Percentiles rank a stretch among this genome's conserved stretches.
Evolutionary conservation across 2,797 vertebrate genomes (phyloP).

Genomic region (Anabas testudineus): DNA sequence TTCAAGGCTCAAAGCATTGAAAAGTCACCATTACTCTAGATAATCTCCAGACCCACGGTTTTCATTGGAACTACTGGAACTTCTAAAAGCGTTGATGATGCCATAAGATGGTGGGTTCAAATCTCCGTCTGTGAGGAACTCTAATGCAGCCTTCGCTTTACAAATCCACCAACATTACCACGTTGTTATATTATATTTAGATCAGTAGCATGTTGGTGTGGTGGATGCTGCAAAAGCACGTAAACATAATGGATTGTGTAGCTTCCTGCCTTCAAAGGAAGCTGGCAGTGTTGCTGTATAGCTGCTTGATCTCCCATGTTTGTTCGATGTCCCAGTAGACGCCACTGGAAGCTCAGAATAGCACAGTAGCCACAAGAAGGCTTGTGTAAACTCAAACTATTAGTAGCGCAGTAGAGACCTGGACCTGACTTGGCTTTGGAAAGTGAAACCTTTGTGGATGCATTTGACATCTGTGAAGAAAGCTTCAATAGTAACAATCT

Average conservation of each 20-base stretch:
- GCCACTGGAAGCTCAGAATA: constrained; percentile 10
- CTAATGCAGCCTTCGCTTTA: background rate
- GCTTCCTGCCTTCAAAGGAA: constrained; percentile 10
- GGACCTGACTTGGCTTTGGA: constrained; percentile 1
- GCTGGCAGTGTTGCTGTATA: background rate
- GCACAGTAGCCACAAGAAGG: constrained; percentile 6
- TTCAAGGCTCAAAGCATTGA: no score
- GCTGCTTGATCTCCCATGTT: constrained; percentile 23
- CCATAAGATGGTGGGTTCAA: background rate
- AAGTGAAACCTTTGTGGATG: constrained; percentile 1
- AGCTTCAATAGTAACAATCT: background rate
- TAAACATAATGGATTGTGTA: constrained; percentile 19
- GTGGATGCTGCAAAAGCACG: constrained; percentile 10
- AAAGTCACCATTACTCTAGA: background rate
- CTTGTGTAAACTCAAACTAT: background rate
- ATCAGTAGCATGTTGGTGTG: background rate
- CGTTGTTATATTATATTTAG: background rate
- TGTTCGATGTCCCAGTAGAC: constrained; percentile 19
- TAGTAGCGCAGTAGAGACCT: constrained; percentile 14
- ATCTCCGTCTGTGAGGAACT: no score
- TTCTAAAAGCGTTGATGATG: no score
- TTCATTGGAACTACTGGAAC: background rate
- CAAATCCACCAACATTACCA: background rate
- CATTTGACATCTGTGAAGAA: constrained; percentile 19
- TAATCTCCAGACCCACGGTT: background rate